Percentiles rank a stretch among this genome's conserved stretches.
These are phyloP conservation scores for Myotis pilosus DNA, from an alignment of 2,797 vertebrate species.

Conservation along the genomic window DNA sequence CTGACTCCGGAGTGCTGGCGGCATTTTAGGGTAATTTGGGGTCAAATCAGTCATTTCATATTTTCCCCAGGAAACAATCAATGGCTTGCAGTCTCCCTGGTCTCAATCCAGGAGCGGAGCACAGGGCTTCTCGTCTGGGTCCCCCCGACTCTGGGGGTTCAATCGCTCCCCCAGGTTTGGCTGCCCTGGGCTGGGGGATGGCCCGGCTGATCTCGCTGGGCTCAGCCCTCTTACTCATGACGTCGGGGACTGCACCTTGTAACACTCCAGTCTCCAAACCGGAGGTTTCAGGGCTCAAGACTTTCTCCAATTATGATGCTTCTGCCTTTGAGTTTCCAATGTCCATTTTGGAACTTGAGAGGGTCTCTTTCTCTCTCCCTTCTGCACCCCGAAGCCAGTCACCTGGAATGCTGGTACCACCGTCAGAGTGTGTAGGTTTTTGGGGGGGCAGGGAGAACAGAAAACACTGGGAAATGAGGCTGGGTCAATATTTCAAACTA, in stretches of 20 bases:
- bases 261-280: neutral
- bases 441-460: neutral
- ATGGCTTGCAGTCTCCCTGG: neutral
- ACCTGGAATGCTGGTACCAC: neutral
- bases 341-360: neutral
- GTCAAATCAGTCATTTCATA: neutral
- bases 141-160: neutral
- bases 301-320: neutral
- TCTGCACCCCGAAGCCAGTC: neutral
- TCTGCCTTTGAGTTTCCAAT: neutral
- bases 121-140: too few species aligned
- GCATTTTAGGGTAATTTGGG: neutral
- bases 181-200: fast-evolving
- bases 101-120: neutral
- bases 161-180: neutral
- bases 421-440: too few species aligned
- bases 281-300: neutral
- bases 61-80: neutral
- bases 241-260: neutral
- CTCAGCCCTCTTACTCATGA: neutral
- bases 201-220: neutral
- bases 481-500: neutral
- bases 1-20: neutral
- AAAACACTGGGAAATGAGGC: neutral
- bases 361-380: neutral